phyloP scores from a whole-genome alignment of 2,888 invertebrate species.

The Nebria salina region DNA sequence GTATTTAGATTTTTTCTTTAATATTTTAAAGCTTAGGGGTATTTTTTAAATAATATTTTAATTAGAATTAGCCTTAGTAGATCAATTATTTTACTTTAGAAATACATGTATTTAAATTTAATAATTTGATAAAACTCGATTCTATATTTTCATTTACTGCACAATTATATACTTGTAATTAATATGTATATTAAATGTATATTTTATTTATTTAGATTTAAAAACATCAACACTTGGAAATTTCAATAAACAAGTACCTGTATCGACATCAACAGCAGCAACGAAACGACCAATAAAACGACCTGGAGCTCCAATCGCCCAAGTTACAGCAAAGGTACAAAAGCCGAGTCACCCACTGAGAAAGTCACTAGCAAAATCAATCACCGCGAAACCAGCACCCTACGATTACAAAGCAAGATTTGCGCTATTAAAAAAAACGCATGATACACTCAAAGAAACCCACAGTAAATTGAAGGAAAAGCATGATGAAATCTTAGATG shows the following conservation, averaged over 20 bases:
- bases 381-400: slow-evolving; percentile 34
- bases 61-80: too few relatives aligned
- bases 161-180: background rate
- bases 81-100: too few relatives aligned
- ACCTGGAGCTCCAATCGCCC: slow-evolving; percentile 8
- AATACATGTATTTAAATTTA: too few relatives aligned
- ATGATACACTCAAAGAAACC: slow-evolving; percentile 35
- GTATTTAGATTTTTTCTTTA: too few relatives aligned
- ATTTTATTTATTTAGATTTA: slow-evolving; percentile 8
- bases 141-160: background rate
- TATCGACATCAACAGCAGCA: background rate
- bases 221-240: background rate
- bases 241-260: background rate
- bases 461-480: slow-evolving; percentile 38
- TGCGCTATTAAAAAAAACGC: slow-evolving; percentile 44
- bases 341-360: slow-evolving; percentile 13
- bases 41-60: too few relatives aligned
- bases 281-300: slow-evolving; percentile 24
- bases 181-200: background rate
- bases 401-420: slow-evolving; percentile 49
- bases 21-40: too few relatives aligned
- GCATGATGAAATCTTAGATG: slow-evolving; percentile 49
- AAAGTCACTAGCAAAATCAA: background rate
- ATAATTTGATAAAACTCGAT: too few relatives aligned
- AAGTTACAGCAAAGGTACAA: background rate